Conservation (phyloP, 2,888 invertebrate species). For the Chesias legatella region DNA sequence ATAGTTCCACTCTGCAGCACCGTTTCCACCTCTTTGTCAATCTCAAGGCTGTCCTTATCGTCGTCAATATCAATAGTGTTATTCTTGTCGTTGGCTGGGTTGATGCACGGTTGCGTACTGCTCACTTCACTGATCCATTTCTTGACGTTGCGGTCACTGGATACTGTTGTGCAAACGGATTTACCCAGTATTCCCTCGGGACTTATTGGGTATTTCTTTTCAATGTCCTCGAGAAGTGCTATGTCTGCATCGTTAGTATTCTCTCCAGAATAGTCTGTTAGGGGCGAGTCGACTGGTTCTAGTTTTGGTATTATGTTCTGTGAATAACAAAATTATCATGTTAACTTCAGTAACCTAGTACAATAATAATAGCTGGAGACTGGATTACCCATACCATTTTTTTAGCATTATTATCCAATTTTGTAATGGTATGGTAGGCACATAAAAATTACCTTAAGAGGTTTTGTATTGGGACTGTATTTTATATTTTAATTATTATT, state of each 20-base stretch:
- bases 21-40: constrained; percentile 74
- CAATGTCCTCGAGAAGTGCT: constrained; percentile 56
- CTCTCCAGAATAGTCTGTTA: constrained; percentile 66
- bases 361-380: too few species aligned
- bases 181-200: constrained; percentile 48
- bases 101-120: constrained; percentile 68
- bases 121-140: constrained; percentile 71
- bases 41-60: constrained; percentile 65
- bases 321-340: not conserved
- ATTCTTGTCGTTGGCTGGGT: constrained; percentile 47
- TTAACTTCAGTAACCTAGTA: too few species aligned
- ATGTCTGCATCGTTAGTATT: constrained; percentile 68
- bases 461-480: too few species aligned
- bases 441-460: too few species aligned
- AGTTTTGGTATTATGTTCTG: constrained; percentile 67
- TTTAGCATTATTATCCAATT: too few species aligned
- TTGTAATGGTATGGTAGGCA: too few species aligned
- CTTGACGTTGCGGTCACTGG: constrained; percentile 49
- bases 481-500: too few species aligned
- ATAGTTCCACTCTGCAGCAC: constrained; percentile 73
- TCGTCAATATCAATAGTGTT: constrained; percentile 42
- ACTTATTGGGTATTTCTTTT: constrained; percentile 53
- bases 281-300: constrained; percentile 65
- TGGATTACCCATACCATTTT: too few species aligned
- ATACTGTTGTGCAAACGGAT: constrained; percentile 33